Conservation (phyloP, 2,113 vertebrate species). For the Mormyrus lacerda region DNA sequence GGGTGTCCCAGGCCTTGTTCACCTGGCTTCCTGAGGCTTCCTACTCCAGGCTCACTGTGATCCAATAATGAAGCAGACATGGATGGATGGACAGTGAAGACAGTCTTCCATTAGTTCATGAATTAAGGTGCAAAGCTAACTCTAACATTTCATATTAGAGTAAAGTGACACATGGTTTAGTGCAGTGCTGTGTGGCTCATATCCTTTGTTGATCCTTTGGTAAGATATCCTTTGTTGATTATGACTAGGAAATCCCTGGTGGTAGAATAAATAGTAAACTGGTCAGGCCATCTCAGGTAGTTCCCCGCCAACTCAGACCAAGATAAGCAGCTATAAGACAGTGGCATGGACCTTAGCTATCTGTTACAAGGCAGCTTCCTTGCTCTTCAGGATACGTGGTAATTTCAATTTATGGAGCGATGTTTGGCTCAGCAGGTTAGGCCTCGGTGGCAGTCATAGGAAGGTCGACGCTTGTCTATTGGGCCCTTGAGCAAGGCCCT, state of each 20-base stretch:
- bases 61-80: background rate
- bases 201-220: background rate
- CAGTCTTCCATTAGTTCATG: background rate
- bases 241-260: background rate
- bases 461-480: background rate
- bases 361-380: background rate
- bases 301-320: background rate
- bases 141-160: background rate
- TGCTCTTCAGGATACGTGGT: background rate
- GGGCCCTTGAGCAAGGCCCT: background rate
- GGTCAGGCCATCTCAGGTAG: background rate
- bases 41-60: background rate
- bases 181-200: background rate
- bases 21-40: background rate
- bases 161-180: background rate
- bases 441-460: background rate
- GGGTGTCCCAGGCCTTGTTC: background rate
- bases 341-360: background rate
- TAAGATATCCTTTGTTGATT: background rate
- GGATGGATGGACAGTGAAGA: background rate
- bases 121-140: background rate
- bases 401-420: background rate
- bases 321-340: background rate
- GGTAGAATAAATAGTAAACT: background rate
- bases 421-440: background rate